Conservation (phyloP, 2,797 vertebrate genomes). For the Argentina silus region DNA sequence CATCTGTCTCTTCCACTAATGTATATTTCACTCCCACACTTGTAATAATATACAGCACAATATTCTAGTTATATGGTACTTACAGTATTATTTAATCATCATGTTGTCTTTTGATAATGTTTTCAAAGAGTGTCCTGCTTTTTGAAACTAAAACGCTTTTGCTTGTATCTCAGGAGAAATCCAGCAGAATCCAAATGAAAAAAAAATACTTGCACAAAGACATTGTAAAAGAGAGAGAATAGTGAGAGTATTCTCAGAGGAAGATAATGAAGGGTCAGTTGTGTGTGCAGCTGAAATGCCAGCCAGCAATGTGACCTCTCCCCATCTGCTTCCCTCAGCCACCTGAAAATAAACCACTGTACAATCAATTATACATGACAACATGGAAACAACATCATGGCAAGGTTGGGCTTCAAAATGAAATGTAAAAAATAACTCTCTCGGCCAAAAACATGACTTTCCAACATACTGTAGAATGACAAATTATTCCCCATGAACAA, state of each 20-base stretch:
- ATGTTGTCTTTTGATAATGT: too few species aligned
- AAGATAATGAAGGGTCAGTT: slow-evolving; percentile 44
- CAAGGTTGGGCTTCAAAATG: slow-evolving; percentile 1
- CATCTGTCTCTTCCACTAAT: too few species aligned
- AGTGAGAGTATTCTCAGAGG: slow-evolving; percentile 36
- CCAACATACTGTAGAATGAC: neutral
- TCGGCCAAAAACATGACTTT: neutral
- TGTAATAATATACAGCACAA: too few species aligned
- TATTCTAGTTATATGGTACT: too few species aligned
- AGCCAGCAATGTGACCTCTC: slow-evolving; percentile 66
- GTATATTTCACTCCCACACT: too few species aligned
- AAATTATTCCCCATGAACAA: too few species aligned
- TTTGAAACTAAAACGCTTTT: neutral
- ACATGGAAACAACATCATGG: slow-evolving; percentile 21
- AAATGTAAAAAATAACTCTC: neutral
- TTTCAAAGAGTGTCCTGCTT: neutral
- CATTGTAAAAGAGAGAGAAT: slow-evolving; percentile 33
- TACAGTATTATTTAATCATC: too few species aligned
- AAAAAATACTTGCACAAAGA: slow-evolving; percentile 35
- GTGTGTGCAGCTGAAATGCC: slow-evolving; percentile 62
- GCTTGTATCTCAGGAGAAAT: slow-evolving; percentile 17
- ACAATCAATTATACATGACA: slow-evolving; percentile 53
- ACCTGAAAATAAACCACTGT: slow-evolving; percentile 48
- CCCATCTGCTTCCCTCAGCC: slow-evolving; percentile 61
- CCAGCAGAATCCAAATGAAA: slow-evolving; percentile 16